Conservation (phyloP, 2,797 vertebrate genomes). For the Clarias platycephalus region DNA sequence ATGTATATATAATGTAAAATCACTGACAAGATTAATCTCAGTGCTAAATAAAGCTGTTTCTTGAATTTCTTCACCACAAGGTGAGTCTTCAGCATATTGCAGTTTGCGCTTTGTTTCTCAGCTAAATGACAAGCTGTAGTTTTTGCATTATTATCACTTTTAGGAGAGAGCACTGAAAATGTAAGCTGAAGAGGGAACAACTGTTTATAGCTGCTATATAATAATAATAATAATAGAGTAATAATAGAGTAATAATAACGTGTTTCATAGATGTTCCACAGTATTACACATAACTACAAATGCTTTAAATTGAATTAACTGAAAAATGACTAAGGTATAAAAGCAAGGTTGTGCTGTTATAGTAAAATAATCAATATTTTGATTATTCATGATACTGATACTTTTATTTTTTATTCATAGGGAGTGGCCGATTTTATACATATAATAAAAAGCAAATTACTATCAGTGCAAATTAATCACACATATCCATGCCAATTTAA, state of each 20-base stretch:
- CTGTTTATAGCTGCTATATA: neutral
- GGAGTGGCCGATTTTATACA: neutral
- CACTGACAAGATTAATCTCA: neutral
- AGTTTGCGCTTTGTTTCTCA: neutral
- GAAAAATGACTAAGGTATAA: neutral
- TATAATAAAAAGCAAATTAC: neutral
- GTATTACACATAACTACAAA: neutral
- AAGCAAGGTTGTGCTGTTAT: neutral
- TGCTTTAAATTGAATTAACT: neutral
- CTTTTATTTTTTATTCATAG: neutral
- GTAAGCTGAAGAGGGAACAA: neutral
- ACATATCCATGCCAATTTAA: neutral
- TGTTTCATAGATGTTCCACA: neutral
- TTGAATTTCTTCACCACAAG: neutral
- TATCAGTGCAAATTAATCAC: neutral
- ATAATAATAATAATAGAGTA: too few relatives aligned
- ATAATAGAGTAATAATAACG: neutral
- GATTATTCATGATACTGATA: too few relatives aligned
- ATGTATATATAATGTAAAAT: too few relatives aligned
- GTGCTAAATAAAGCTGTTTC: neutral
- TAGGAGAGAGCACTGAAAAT: neutral
- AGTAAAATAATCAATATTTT: neutral
- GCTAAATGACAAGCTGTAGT: neutral
- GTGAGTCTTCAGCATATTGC: neutral
- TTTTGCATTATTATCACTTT: neutral